Evolutionary conservation across 2,113 vertebrate genomes (phyloP), one percentile per base, ranked within the genome.

Genomic region (Pheucticus melanocephalus): DNA sequence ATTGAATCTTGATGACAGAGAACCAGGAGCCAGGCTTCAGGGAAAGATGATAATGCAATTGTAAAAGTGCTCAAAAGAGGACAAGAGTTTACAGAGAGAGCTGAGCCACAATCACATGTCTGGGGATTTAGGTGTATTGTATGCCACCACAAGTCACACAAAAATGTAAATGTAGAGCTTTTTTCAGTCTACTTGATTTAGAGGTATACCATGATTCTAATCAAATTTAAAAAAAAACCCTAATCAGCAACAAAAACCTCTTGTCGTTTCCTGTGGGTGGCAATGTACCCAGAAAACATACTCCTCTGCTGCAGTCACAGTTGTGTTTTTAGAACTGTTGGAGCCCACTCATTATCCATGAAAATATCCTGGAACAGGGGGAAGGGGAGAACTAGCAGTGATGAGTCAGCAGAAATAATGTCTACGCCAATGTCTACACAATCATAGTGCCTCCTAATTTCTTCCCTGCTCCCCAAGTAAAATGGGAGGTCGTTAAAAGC

Each of bases 251-350:
- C 11, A 78, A 75, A 90, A 92, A 75, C 2, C 0, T 15, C 53
- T 66, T 81, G 30, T n/a, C 2, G 6, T 83, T 82, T 96, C 63
- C 33, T 65, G 79, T 51, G 66, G 51, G 75, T 1, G 7, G 60
- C n/a, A 89, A 82, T 19, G 40, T 71, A 82, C 72, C 40, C 57
- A 92, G 88, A 92, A 95, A 94, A 95, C 78, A 84, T 39, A 93
- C 27, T 85, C 64, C 51, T 91, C 85, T 69, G 44, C 84, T 92
- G 56, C 57, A 85, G 24, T 59, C 71, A 69, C 22, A 35, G 83
- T 59, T 83, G 31, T 61, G 22, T 57, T 91, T 95, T 96, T 70
- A 84, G 71, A 95, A 86, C 71, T 51, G 24, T 30, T 71, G 28
- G 7, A 70, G 31, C 63, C 83, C 28, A 73, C 77, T 92, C 69